Base-by-base conservation (phyloP, 2,888 invertebrate genomes). In the Lepidonotus clava region DNA sequence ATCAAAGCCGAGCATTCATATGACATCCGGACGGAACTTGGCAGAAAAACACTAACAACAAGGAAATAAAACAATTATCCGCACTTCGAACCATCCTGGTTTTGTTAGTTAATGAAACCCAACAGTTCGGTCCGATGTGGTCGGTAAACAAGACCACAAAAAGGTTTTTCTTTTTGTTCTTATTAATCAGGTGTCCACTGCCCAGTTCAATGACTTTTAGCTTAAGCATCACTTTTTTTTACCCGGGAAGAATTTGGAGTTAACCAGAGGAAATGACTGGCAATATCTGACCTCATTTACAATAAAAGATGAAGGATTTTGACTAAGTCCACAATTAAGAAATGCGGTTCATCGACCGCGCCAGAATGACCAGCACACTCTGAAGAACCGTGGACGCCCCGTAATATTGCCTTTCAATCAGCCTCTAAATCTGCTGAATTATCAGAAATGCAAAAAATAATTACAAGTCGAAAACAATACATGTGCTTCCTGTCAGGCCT, bases 111-210 rank as follows among this genome's bases (percentile, higher is more conserved):
- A 32, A 18, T 24, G 28, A 61, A 61, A 56, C 56, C 11, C n/a
- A 21, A 28, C 61, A 28, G 61, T 28, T 32, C 24, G 28, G 61
- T 4, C 28, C 1, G 18, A 61, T 61, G 61, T 61, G 61, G 61
- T 61, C 61, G 28, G 24, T 61, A 61, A 61, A 61, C 61, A 61
- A 61, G n/a, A 61, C 61, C 21, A 61, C 24, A 61, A 18, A 46
- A 46, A 6, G 6, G 8, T n/a, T 2, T 2, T 61, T 61, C 24
- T 61, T 61, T 5, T 56, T 5, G 28, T 28, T 24, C 24, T 32
- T 11, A 61, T 61, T 24, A 61, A n/a, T 28, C 24, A 61, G 11
- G 24, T 1, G 61, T 11, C 61, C 24, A 14, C 61, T 32, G 28
- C 61, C 28, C 28, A 61, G 61, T 24, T 61, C 61, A 24, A 18